phyloP scores from a whole-genome alignment of 2,888 invertebrate genomes.

The Marasmarcha lunaedactyla region DNA sequence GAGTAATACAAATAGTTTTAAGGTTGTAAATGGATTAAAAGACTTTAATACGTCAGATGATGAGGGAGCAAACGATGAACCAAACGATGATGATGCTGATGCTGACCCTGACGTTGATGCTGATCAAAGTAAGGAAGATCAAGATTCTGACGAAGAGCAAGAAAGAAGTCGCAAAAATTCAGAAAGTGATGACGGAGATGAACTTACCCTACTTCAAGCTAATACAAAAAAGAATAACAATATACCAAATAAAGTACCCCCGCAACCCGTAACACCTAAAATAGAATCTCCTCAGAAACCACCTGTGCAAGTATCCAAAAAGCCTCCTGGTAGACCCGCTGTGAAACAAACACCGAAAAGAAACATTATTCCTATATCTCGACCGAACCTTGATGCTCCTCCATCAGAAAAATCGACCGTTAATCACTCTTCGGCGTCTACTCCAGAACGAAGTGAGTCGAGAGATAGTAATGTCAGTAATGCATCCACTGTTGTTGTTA shows the following conservation, averaged over 20 bases:
- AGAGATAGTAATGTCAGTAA: slow-evolving; percentile 17
- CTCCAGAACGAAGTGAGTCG: slow-evolving; percentile 30
- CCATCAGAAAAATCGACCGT: slow-evolving; percentile 15
- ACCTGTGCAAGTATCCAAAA: slow-evolving; percentile 20
- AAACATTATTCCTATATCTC: slow-evolving; percentile 25
- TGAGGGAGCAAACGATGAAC: slow-evolving; percentile 41
- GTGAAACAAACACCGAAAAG: slow-evolving; percentile 58
- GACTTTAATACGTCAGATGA: slow-evolving; percentile 57
- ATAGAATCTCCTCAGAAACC: slow-evolving; percentile 24
- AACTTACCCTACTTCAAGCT: slow-evolving; percentile 15
- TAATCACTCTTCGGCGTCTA: slow-evolving; percentile 8
- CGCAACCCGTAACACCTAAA: slow-evolving; percentile 18
- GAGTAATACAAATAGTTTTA: slow-evolving; percentile 42
- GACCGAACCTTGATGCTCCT: slow-evolving; percentile 23
- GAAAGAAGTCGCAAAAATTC: slow-evolving; percentile 19
- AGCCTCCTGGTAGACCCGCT: slow-evolving; percentile 34
- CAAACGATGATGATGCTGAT: slow-evolving; percentile 28
- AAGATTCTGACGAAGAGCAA: slow-evolving; percentile 22
- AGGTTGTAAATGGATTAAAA: slow-evolving; percentile 56
- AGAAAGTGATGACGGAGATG: slow-evolving; percentile 30
- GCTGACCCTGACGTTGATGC: slow-evolving; percentile 29
- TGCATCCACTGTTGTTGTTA: slow-evolving; percentile 40
- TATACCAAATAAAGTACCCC: slow-evolving; percentile 24
- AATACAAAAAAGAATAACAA: slow-evolving; percentile 23
- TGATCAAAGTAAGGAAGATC: slow-evolving; percentile 31